Evolutionary conservation across 2,888 invertebrate species (phyloP).

Genomic region (Leptura quadrifasciata): DNA sequence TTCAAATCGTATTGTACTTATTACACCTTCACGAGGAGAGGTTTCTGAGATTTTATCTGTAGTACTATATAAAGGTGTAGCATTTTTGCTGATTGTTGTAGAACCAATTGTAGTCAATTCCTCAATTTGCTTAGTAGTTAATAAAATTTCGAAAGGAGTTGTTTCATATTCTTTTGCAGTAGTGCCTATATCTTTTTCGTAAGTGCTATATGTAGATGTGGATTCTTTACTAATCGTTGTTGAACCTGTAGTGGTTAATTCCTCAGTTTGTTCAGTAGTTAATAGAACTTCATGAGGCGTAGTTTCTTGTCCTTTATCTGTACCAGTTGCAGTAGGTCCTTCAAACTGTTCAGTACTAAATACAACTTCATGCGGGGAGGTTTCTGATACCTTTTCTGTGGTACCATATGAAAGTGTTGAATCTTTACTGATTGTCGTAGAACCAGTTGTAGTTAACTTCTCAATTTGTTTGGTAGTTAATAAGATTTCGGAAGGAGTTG

Average conservation of each 20-base stretch:
- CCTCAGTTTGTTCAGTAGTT: constrained; percentile 13
- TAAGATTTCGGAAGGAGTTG: constrained; percentile 42
- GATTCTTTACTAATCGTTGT: constrained; percentile 8
- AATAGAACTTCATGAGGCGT: constrained; percentile 1
- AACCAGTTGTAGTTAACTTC: constrained; percentile 43
- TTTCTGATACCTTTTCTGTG: background rate
- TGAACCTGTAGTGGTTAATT: constrained; percentile 21
- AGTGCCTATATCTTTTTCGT: no score
- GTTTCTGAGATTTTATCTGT: no score
- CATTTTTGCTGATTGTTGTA: constrained; percentile 10
- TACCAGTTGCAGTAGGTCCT: background rate
- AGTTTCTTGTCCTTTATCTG: background rate
- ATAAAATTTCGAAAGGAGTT: background rate
- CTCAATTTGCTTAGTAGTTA: background rate
- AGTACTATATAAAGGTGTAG: constrained; percentile 5
- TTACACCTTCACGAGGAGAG: no score
- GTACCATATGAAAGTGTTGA: background rate
- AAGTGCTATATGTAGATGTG: background rate
- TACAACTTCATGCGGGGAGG: background rate
- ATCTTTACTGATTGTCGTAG: background rate
- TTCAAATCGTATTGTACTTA: no score
- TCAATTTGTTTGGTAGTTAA: constrained; percentile 45
- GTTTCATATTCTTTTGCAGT: background rate
- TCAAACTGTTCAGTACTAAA: no score
- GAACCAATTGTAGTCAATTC: constrained; percentile 22